Percentiles rank a stretch among this genome's conserved stretches.
phyloP scores from a whole-genome alignment of 2,888 invertebrate genomes.

The Pelosia muscerda region DNA sequence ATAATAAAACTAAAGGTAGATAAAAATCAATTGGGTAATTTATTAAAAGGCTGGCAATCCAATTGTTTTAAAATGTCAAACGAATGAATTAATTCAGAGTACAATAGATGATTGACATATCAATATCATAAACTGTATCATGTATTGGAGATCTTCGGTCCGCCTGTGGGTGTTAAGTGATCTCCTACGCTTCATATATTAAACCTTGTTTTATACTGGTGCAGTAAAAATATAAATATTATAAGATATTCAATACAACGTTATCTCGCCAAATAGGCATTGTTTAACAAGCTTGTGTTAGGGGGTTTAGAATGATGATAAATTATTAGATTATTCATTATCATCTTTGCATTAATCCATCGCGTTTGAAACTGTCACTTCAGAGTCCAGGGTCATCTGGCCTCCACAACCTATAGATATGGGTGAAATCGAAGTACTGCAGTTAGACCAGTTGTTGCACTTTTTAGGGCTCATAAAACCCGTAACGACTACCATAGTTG shows the following conservation, averaged over 20 bases:
- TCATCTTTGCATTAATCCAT: too few species aligned
- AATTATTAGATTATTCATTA: too few species aligned
- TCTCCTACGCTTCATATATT: slow-evolving; percentile 53
- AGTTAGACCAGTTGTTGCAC: too few species aligned
- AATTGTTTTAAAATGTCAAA: slow-evolving; percentile 74
- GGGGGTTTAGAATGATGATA: too few species aligned
- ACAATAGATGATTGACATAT: slow-evolving; percentile 78
- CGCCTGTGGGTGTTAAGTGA: slow-evolving; percentile 58
- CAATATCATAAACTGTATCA: slow-evolving; percentile 61
- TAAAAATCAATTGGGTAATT: slow-evolving; percentile 16
- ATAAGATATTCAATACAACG: background rate
- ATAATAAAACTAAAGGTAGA: background rate
- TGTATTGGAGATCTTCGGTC: slow-evolving; percentile 34
- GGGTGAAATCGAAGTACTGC: too few species aligned
- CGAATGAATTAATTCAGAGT: slow-evolving; percentile 62
- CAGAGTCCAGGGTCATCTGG: too few species aligned
- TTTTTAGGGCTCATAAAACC: too few species aligned
- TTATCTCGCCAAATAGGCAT: too few species aligned
- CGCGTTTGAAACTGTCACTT: too few species aligned
- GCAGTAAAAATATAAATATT: background rate
- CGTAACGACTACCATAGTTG: too few species aligned
- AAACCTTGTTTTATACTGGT: slow-evolving; percentile 13
- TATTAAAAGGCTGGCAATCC: slow-evolving; percentile 53
- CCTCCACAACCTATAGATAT: too few species aligned
- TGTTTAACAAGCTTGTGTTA: too few species aligned